These are phyloP conservation scores for Grus americana DNA, from an alignment of 2,113 vertebrate species.

Conservation along the genomic window DNA sequence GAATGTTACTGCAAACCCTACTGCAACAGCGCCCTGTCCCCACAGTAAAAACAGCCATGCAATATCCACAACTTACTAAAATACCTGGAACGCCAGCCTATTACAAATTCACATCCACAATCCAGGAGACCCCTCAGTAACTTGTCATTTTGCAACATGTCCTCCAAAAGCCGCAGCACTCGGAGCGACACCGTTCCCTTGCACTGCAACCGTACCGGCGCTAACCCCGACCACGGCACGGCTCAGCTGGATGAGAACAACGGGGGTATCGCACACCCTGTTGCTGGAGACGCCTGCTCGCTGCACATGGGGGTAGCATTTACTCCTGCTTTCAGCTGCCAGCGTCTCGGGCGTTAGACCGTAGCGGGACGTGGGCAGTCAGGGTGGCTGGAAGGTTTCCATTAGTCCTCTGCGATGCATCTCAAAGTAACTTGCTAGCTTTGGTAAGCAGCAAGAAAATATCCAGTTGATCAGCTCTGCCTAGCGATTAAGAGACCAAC, in stretches of 20 bases:
- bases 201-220: rapidly evolving
- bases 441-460: neutral
- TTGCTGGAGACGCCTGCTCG: rapidly evolving
- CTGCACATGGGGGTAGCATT: neutral
- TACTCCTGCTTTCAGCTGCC: neutral
- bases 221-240: neutral
- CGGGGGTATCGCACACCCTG: too few relatives aligned
- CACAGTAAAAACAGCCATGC: neutral
- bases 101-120: neutral
- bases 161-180: neutral
- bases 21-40: neutral
- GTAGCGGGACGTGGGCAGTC: neutral
- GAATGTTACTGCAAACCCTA: rapidly evolving
- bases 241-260: neutral
- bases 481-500: neutral
- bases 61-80: neutral
- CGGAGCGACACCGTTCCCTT: neutral
- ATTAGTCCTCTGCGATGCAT: neutral
- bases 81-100: neutral
- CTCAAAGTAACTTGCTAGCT: neutral
- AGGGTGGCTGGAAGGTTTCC: neutral
- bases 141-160: neutral
- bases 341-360: neutral
- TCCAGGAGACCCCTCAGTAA: neutral
- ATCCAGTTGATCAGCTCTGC: neutral